Percentiles rank a stretch among this genome's conserved stretches.
phyloP scores from a whole-genome alignment of 2,113 vertebrate species.

The Jaculus jaculus region DNA sequence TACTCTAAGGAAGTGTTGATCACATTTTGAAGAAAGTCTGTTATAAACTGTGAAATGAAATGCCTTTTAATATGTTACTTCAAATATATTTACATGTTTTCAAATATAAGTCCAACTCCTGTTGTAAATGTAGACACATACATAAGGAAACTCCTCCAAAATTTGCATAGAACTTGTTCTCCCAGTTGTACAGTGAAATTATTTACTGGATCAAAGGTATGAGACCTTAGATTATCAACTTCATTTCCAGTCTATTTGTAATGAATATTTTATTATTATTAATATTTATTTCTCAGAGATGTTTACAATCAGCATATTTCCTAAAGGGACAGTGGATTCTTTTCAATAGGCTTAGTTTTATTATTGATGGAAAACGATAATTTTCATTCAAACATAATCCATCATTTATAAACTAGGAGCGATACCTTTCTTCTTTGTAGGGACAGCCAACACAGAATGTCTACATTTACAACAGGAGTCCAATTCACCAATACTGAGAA shows the following conservation, averaged over 20 bases:
- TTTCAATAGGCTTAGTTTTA: neutral
- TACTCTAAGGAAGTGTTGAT: neutral
- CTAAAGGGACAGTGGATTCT: neutral
- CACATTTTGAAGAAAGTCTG: neutral
- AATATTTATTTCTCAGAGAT: conserved; percentile 10
- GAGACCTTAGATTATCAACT: neutral
- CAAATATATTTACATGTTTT: conserved; percentile 37
- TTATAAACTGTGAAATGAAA: conserved; percentile 10
- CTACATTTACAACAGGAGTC: neutral
- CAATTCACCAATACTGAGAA: neutral
- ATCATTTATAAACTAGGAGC: neutral
- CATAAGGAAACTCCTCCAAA: neutral
- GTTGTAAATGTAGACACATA: neutral
- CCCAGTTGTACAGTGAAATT: conserved; percentile 34
- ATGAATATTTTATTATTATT: conserved; percentile 28
- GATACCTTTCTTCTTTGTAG: neutral
- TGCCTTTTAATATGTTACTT: neutral
- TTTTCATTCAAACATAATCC: neutral
- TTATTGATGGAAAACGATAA: neutral
- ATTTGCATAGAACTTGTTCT: conserved; percentile 37
- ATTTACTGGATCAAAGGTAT: neutral
- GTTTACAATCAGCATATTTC: neutral
- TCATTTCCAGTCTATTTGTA: neutral
- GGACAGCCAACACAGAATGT: conserved; percentile 4
- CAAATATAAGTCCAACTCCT: conserved; percentile 39